Evolutionary conservation across 1,140 invertebrate species (phyloP), one percentile per base, ranked within the genome.

Genomic region (Ips nitidus): DNA sequence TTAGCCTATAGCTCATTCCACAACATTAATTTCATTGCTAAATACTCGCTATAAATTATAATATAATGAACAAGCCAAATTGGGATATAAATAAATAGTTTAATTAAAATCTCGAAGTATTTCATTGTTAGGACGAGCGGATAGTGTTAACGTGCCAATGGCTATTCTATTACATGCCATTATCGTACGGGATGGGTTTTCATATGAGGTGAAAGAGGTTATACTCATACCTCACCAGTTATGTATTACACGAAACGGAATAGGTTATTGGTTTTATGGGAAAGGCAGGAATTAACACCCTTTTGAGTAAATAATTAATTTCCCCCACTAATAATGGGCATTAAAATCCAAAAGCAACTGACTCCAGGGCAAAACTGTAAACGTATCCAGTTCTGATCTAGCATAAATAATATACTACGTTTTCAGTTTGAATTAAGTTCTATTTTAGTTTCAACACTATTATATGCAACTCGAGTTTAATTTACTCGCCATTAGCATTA

Each of bases 11-110:
- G 76, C 78, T 79, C 78, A 80, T 80, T 80, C 79, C 78, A 76
- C 71, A 77, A 80, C 79, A 80, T 79, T 80, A 80, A 80, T 79
- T 80, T 78, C 78, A 78, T 78, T 78, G 75, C 78, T 78, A 80
- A 79, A 80, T 77, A 80, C 79, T 75, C 73, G 73, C 78, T 68
- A 78, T 80, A 80, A 80, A 80, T 80, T 80, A 78, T 78, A 74
- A 77, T 74, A 79, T 80, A 79, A 79, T 79, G 77, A 79, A 79
- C 77, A 77, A 71, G 71, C 72, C 74, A 74, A 78, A 77, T 78
- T 79, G 77, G 72, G 72, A 76, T 77, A 78, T 75, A 75, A 78
- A 79, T 76, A 77, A 71, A 77, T 77, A 74, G 71, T 71, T 74
- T 76, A 77, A 77, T 77, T 75, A 79, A 77, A 77, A 76, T 74